Conservation (phyloP, 1,140 invertebrate species). For the Neodiprion fabricii region DNA sequence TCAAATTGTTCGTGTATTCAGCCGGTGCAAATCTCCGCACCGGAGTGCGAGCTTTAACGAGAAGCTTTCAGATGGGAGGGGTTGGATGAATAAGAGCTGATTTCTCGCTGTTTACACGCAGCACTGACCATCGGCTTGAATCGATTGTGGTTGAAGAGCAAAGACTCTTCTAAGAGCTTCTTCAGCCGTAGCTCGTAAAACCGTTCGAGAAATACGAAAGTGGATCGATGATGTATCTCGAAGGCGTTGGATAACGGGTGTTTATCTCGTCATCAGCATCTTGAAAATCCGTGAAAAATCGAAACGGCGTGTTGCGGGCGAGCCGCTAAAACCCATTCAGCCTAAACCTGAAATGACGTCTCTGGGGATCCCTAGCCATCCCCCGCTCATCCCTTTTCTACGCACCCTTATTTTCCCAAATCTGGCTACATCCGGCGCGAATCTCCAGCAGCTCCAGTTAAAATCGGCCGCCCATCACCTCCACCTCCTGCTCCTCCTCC, state of each 20-base stretch:
- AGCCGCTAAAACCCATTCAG: slow-evolving; percentile 6
- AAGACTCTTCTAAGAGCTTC: no score
- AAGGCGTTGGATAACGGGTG: not conserved
- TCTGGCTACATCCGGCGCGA: not conserved
- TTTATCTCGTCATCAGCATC: slow-evolving; percentile 13
- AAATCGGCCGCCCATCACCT: not conserved
- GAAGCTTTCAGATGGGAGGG: not conserved
- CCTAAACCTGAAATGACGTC: slow-evolving; percentile 13
- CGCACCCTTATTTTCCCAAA: slow-evolving; percentile 4
- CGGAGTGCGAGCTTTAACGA: not conserved
- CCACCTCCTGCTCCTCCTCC: not conserved
- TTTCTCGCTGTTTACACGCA: not conserved
- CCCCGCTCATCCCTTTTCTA: not conserved
- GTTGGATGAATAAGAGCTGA: not conserved
- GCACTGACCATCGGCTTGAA: no score
- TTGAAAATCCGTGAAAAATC: not conserved
- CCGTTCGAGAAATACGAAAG: no score
- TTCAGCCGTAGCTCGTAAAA: not conserved
- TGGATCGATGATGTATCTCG: not conserved
- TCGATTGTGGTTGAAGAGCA: no score
- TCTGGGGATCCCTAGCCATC: not conserved
- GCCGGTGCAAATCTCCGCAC: not conserved
- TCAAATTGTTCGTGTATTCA: not conserved
- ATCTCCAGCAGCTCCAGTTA: no score
- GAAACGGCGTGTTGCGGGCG: not conserved